phyloP scores from a whole-genome alignment of 2,888 invertebrate species.

The Eupithecia subumbrata region DNA sequence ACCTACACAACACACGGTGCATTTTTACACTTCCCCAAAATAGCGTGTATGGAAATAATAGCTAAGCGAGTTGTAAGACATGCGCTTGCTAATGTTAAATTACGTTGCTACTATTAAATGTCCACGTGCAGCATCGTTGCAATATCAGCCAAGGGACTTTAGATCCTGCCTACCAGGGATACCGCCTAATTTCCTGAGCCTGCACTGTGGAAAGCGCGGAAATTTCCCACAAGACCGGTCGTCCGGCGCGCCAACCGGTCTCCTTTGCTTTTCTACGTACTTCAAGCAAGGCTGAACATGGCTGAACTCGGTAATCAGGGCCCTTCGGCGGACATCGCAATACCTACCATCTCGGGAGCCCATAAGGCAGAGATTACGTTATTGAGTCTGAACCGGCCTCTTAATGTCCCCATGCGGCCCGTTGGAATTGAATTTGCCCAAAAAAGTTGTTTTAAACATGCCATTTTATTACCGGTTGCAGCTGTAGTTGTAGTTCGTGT shows the following conservation, averaged over 20 bases:
- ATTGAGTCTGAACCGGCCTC: neutral
- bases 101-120: neutral
- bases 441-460: constrained; percentile 10
- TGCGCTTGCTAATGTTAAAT: neutral
- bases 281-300: constrained; percentile 33
- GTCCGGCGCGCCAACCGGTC: constrained; percentile 65
- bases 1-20: constrained; percentile 38
- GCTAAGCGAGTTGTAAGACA: neutral
- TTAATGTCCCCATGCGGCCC: neutral
- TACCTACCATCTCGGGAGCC: neutral
- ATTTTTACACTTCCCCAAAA: constrained; percentile 30
- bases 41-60: neutral
- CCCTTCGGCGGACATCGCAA: neutral
- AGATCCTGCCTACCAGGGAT: constrained; percentile 4
- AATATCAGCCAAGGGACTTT: constrained; percentile 13
- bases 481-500: neutral
- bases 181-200: constrained; percentile 12
- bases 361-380: neutral
- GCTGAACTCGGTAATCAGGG: constrained; percentile 10
- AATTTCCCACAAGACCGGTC: constrained; percentile 71
- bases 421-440: constrained; percentile 4
- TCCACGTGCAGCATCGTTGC: neutral
- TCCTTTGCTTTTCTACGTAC: constrained; percentile 52
- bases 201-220: constrained; percentile 65
- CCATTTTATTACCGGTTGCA: neutral